Base-by-base conservation (phyloP, 2,888 invertebrate genomes). In the Philopedon plagiatum region DNA sequence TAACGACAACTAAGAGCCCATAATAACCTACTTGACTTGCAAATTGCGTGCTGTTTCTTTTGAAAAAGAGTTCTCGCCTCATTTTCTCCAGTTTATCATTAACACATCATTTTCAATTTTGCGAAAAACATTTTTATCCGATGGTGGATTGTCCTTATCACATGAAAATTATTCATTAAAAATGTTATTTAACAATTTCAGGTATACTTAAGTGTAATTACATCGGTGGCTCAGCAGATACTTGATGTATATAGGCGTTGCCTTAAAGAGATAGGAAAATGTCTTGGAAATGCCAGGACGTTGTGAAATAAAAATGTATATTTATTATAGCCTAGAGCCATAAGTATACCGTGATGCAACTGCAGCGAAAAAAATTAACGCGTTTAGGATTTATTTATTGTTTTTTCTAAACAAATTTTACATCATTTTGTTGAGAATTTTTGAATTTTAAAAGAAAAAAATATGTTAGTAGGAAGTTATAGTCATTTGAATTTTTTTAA, bases 201-300 rank as follows among this genome's bases (percentile, higher is more conserved):
- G 34, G 56, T 37, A 56, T 69, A 69, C 61, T 62, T 69, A 69
- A 69, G 62, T 69, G 68, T 41, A 69, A 69, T 69, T 69, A 69
- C 62, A 56, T 13, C 39, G 29, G 29, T 49, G 7, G n/a, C 4
- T n/a, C 9, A 7, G 51, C 26, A 51, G 19, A 51, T 51, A 15
- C 9, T 26, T 26, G 26, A n/a, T n/a, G n/a, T n/a, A n/a, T 37
- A n/a, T 37, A 7, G 7, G 29, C 18, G 29, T 18, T 54, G 18
- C 29, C 15, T 29, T 13, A 15, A 26, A 49, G 46, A 26, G 26
- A 70, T 46, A 39, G 29, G 21, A 49, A 60, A 63, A 32, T 26
- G 29, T 44, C 21, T 8, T 5, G 1, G 37, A 58, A 58, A 37
- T 41, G 21, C n/a, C 58, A 34, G 51, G 32, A 32, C 49, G 26